These are phyloP conservation scores for Tapirus terrestris DNA, from an alignment of 2,113 vertebrate species.

Conservation along the genomic window DNA sequence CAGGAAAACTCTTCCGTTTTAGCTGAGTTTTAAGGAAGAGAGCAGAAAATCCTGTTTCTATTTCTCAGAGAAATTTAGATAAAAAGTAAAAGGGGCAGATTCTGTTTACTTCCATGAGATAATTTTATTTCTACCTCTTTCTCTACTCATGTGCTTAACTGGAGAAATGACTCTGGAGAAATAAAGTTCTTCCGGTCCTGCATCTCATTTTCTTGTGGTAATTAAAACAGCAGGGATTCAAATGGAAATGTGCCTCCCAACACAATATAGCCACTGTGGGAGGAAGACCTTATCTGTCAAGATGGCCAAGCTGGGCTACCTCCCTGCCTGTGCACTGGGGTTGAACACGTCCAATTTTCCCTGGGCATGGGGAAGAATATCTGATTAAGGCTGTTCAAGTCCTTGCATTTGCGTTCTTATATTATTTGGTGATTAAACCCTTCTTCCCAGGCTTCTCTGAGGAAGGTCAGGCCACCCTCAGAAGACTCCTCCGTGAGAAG, in stretches of 20 bases:
- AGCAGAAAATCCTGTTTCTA: not conserved
- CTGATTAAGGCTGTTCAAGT: constrained; percentile 77
- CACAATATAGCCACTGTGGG: not conserved
- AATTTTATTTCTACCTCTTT: constrained; percentile 15
- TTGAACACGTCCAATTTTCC: not conserved
- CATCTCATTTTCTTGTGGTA: constrained; percentile 47
- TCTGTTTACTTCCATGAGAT: not conserved
- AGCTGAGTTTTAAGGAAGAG: not conserved
- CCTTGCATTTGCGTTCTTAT: constrained; percentile 58
- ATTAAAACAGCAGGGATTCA: constrained; percentile 58
- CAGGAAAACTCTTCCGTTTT: not conserved
- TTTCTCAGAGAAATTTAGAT: not conserved
- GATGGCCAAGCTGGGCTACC: not conserved
- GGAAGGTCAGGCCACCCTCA: constrained; percentile 15
- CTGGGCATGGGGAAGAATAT: not conserved
- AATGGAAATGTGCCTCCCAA: constrained; percentile 20
- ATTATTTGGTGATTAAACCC: constrained; percentile 73
- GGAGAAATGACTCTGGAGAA: not conserved
- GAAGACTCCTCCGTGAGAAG: constrained; percentile 26
- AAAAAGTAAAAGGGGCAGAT: not conserved
- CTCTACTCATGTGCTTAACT: constrained; percentile 14
- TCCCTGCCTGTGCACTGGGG: not conserved
- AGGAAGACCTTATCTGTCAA: constrained; percentile 42
- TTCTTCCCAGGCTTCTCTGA: constrained; percentile 57
- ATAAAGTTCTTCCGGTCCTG: constrained; percentile 16